Conservation (phyloP, 2,797 vertebrate species). For the Okamejei kenojei region DNA sequence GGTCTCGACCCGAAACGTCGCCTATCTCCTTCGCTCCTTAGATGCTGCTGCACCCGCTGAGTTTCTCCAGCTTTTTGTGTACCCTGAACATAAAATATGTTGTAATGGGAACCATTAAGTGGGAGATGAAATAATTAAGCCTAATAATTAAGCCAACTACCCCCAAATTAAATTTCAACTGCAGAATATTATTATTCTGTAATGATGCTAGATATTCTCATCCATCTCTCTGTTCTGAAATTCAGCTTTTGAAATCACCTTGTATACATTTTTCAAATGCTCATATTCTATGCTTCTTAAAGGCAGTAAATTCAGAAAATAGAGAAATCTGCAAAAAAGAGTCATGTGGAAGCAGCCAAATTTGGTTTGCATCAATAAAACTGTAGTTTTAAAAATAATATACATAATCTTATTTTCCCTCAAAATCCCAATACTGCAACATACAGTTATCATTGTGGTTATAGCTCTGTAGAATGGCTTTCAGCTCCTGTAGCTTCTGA, state of each 20-base stretch:
- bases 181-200: not conserved
- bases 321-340: not conserved
- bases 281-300: not conserved
- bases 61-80: no score
- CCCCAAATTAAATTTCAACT: not conserved
- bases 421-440: constrained; percentile 44
- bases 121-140: no score
- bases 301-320: constrained; percentile 3
- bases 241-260: not conserved
- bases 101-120: no score
- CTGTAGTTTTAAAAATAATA: not conserved
- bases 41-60: no score
- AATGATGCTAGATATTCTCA: not conserved
- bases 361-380: not conserved
- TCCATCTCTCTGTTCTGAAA: not conserved
- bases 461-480: constrained; percentile 83
- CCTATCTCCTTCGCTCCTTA: no score
- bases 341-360: no score
- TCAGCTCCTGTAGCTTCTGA: constrained; percentile 95
- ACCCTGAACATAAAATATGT: no score
- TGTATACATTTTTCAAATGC: not conserved
- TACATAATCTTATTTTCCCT: not conserved
- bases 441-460: constrained; percentile 87
- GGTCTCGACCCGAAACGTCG: no score
- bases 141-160: not conserved